Evolutionary conservation across 2,113 vertebrate genomes (phyloP), one percentile per base, ranked within the genome.

Genomic region (Anolis sagrei): DNA sequence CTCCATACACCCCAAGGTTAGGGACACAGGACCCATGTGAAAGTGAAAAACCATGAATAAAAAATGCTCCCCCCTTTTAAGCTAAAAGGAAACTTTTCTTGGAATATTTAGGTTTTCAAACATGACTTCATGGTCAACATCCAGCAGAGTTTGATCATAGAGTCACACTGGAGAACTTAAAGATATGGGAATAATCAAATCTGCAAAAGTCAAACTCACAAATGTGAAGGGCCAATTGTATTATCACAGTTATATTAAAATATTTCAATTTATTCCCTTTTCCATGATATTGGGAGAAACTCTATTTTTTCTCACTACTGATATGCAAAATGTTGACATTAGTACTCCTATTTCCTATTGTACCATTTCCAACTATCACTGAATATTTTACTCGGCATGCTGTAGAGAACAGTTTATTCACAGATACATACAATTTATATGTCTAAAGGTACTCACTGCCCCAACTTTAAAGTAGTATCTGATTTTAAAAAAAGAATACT

Each of bases 381-480:
- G 4, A 58, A 36, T n/a, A 58, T 5, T 75, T 34, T 54, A 9
- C 19, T 4, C 48, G 25, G 29, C 21, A 54, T 25, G 21, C 61
- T 76, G n/a, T 49, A 48, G 7, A 44, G 14, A 62, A 61, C 39
- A 5, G 18, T 74, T 48, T 76, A 58, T 27, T 83, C 72, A 82
- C 7, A 61, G 39, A 51, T 14, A 73, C 49, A 25, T 36, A 7
- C 16, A 11, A 66, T 66, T 66, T 72, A 32, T 82, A 10, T n/a
- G 36, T 78, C 4, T 54, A 36, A 72, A 70, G 23, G 6, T 70
- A 16, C 5, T 54, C 32, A 29, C 80, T 84, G 36, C 62, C 18
- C 68, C 86, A 79, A 88, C 83, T 84, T 88, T 72, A 61, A 73
- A 74, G 66, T 82, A 51, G 44, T 89, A 6, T 9, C 64, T 68